Conservation (phyloP, 2,113 vertebrate genomes). For the Cottus gobio region DNA sequence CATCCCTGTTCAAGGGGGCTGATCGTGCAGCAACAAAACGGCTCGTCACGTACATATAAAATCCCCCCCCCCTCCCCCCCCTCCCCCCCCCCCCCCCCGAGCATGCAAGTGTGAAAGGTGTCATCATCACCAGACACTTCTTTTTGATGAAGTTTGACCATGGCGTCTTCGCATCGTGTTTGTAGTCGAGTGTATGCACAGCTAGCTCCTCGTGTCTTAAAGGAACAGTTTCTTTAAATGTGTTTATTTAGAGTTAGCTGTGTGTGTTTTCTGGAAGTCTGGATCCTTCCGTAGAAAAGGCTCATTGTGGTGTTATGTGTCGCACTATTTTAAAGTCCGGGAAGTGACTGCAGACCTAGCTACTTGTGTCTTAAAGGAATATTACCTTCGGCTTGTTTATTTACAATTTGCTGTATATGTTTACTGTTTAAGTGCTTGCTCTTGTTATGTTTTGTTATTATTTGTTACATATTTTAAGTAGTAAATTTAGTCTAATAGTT, state of each 20-base stretch:
- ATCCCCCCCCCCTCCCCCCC: too few species aligned
- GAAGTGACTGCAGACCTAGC: too few species aligned
- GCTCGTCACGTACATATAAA: background rate
- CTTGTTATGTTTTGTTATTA: too few species aligned
- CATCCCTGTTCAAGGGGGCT: background rate
- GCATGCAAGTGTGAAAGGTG: too few species aligned
- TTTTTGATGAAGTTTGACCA: background rate
- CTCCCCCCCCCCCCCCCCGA: too few species aligned
- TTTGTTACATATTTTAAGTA: too few species aligned
- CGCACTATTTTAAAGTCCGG: background rate
- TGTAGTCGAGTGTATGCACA: background rate
- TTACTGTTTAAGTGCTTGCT: too few species aligned
- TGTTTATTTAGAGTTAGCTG: background rate
- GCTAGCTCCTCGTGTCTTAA: background rate
- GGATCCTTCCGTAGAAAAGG: background rate
- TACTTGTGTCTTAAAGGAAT: too few species aligned
- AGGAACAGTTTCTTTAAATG: background rate
- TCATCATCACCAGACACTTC: background rate
- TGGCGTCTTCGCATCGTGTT: background rate
- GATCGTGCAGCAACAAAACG: slow-evolving; percentile 1
- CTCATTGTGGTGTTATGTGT: background rate
- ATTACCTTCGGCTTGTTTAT: too few species aligned
- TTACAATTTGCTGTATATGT: too few species aligned
- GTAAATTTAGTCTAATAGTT: too few species aligned
- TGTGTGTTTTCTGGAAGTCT: background rate